Evolutionary conservation across 2,797 vertebrate genomes (phyloP), one percentile per base, ranked within the genome.

Genomic region (Gambelia wislizenii): DNA sequence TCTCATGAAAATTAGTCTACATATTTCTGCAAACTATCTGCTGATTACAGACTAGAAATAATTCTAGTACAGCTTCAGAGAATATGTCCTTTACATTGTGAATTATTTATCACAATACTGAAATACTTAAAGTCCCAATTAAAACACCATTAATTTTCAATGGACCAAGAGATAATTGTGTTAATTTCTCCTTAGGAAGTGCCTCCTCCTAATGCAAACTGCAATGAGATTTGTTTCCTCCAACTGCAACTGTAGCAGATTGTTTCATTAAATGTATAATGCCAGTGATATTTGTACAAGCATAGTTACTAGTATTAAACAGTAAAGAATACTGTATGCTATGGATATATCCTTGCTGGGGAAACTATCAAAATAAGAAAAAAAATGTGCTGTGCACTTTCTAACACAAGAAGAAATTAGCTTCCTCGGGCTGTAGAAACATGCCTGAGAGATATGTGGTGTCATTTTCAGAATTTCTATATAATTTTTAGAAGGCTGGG

Each of bases 81-180:
- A 39, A 70, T 6, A 0, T 87, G 83, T 91, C 25, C 69, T 72
- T 59, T 33, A 8, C 76, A 88, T 70, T 49, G 20, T 22, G 78
- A 90, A 89, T 61, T 76, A 59, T 12, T 91, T 84, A 86, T 10
- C 79, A 78, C 85, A 86, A 6, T 72, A 82, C 86, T 90, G 85
- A 75, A 91, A 64, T 10, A 86, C 14, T 91, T 87, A 64, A 59
- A 70, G 52, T 75, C 56, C 88, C 56, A 89, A 87, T 84, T 0
- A 33, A 85, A 84, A 84, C 10, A 67, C 78, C 79, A 83, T 13
- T 89, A 42, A 36, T 86, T 82, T 79, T 18, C 30, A 77, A 89
- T 49, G 30, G 84, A 6, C 5, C 74, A 77, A 33, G 92, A 83
- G 42, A 89, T 67, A 74, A 44, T 0, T 79, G 27, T 36, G 56